Evolutionary conservation across 1,140 invertebrate species (phyloP), one percentile per base, ranked within the genome.

Genomic region (Sipha flava): DNA sequence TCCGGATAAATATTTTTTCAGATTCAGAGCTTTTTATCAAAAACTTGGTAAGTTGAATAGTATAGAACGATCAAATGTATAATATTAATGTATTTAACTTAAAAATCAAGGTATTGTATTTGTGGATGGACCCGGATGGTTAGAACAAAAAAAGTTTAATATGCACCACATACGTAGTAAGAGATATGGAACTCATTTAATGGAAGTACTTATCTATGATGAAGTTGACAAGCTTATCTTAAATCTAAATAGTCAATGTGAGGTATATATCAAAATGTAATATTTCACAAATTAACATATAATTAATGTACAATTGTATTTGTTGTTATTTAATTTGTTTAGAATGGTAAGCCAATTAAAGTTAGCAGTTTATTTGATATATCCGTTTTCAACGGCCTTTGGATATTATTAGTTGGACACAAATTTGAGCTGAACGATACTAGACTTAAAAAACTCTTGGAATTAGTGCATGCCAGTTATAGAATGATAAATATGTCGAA

Each of bases 311-410:
- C 23, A 3, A 40, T 12, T 9, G 14, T 34, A n/a, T 7, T 45
- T 45, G 37, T 57, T 26, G 0, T n/a, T n/a, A 4, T 34, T 52
- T 5, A 54, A 16, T 57, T 54, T 18, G 72, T 80, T 49, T 59
- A 52, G 81, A 82, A 81, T n/a, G 62, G 79, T 40, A 81, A 80
- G 79, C 59, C 54, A 14, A 77, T 82, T 21, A 12, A 77, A 47
- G 52, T 83, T 18, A 54, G 82, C 66, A 62, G 64, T 6, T 86
- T 87, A 47, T 90, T 92, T 79, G 88, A 90, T 79, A 85, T 91
- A 1, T 86, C 88, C 0, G 88, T 91, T 4, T 82, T 92, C 1
- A 94, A 94, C 85, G 89, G 91, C 4, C 84, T 94, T 1, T 94
- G 92, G 90, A 87, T 86, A 43, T 87, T 93, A 82, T 86, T 92